phyloP scores from a whole-genome alignment of 2,797 vertebrate species.

The Myiotriccus ornatus region DNA sequence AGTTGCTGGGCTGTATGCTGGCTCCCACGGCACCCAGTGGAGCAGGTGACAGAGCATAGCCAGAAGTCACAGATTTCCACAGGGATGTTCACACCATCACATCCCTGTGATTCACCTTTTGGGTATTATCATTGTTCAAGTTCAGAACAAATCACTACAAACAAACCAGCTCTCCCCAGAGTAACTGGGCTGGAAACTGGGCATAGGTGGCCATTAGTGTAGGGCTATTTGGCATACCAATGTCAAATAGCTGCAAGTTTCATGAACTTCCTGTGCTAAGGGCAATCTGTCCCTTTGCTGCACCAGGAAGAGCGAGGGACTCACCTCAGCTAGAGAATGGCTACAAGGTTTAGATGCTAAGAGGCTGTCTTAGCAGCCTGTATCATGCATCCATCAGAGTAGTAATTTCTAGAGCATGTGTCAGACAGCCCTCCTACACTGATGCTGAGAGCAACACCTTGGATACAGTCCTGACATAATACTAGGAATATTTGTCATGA shows the following conservation, averaged over 20 bases:
- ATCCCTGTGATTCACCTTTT: not conserved
- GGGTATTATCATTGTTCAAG: not conserved
- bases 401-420: not conserved
- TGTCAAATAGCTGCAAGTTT: not conserved
- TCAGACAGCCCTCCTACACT: not conserved
- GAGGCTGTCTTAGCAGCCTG: not conserved
- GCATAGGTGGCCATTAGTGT: rapidly evolving
- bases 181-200: not conserved
- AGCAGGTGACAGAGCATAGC: not conserved
- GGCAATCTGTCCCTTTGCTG: rapidly evolving
- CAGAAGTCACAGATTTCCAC: not conserved
- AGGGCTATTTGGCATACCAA: not conserved
- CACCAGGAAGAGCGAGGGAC: not conserved
- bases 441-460: not conserved
- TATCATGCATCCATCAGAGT: not conserved
- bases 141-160: not conserved
- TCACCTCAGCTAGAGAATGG: rapidly evolving
- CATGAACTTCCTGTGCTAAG: not conserved
- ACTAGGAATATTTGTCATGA: not conserved
- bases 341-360: not conserved
- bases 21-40: not conserved
- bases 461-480: not conserved
- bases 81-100: not conserved
- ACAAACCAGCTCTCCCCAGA: not conserved
- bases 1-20: not conserved